Evolutionary conservation across 2,888 invertebrate genomes (phyloP).

Genomic region (Podabrus alpinus): DNA sequence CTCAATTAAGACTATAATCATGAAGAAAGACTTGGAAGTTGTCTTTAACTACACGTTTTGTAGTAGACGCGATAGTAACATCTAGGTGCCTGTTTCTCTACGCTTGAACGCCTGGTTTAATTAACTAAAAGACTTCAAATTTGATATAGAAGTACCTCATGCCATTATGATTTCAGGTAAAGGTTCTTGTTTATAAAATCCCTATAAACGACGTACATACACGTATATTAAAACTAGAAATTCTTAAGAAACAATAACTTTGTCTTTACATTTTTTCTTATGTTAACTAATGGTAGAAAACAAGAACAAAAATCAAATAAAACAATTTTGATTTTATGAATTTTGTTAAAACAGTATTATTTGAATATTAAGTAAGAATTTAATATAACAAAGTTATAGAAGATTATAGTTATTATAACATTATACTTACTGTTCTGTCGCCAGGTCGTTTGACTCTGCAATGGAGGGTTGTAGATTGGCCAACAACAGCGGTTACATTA

Average conservation of each 20-base stretch:
- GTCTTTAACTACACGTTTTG: not conserved
- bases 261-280: not conserved
- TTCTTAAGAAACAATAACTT: too few relatives aligned
- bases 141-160: not conserved
- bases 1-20: not conserved
- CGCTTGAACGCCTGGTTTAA: not conserved
- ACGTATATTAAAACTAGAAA: too few relatives aligned
- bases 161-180: too few relatives aligned
- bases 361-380: slow-evolving; percentile 2
- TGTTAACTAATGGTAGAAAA: not conserved
- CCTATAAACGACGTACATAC: too few relatives aligned
- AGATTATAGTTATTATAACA: slow-evolving; percentile 13
- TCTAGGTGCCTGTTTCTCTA: not conserved
- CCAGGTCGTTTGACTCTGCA: slow-evolving; percentile 87
- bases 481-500: slow-evolving; percentile 83
- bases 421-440: slow-evolving; percentile 79
- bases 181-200: too few relatives aligned
- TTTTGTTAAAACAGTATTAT: not conserved
- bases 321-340: not conserved
- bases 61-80: not conserved
- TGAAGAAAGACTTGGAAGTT: not conserved
- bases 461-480: slow-evolving; percentile 77
- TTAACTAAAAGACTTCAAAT: not conserved
- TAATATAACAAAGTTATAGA: slow-evolving; percentile 22
- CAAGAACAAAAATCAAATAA: not conserved